Base-by-base conservation (phyloP, 2,797 vertebrate genomes). In the Liparis tanakae region DNA sequence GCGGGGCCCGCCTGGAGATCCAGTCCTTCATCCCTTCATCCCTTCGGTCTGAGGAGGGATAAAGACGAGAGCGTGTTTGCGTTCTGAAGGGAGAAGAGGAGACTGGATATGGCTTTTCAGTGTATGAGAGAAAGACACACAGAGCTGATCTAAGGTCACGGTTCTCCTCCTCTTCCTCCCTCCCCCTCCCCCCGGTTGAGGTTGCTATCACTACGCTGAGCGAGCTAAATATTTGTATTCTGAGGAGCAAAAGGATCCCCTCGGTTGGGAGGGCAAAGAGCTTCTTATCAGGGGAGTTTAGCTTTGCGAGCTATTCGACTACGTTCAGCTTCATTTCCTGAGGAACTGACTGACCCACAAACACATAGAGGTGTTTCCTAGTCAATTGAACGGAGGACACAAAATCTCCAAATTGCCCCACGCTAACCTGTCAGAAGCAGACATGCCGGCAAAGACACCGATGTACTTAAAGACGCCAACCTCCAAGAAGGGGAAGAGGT, bases 391-490 rank as follows among this genome's bases (percentile, higher is more conserved):
- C 22, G 12, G 51, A 54, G 20, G 25, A 55, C 53, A 25, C 25
- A 25, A 44, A 22, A 33, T 34, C 33, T 44, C 30, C 30, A 17
- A 58, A 30, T 59, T 36, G 7, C 58, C 57, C 76, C 51, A 37
- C 39, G 36, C 61, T 13, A 51, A 82, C 10, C 34, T 6, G 70
- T 77, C 72, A 57, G 81, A 76, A 81, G 67, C 77, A 90, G 78
- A 25, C 57, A 96, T 96, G 96, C 95, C 95, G 0, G 95, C 95
- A 14, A 96, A 96, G 88, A 94, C 94, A 0, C 95, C 96, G 15
- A 95, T 96, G 20, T 96, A 96, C 88, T 74, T 96, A 67, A 96
- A 96, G 85, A 94, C 94, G 0, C 92, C 94, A 1, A 94, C 94
- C 34, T 94, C 94, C 30, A 95, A 94, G 79, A 86, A 94, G 58